Evolutionary conservation across 2,113 vertebrate genomes (phyloP).

Genomic region (Sapajus apella): DNA sequence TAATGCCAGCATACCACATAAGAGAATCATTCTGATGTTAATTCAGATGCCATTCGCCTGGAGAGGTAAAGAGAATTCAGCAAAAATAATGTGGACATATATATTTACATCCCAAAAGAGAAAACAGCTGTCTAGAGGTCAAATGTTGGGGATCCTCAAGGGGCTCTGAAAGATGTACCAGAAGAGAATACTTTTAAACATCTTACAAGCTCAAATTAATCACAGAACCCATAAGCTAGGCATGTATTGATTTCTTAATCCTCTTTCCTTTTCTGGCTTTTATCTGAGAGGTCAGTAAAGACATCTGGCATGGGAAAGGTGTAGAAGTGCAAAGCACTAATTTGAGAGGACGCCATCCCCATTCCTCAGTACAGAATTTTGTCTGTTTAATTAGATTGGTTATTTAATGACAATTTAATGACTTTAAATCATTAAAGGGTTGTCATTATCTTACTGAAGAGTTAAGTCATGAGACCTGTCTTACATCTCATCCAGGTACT

Average conservation of each 20-base stretch:
- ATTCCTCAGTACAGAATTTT: not conserved
- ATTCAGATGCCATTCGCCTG: not conserved
- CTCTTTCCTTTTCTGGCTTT: not conserved
- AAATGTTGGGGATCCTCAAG: not conserved
- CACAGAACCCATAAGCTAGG: not conserved
- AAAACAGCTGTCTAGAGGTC: not conserved
- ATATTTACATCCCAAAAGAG: not conserved
- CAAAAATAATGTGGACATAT: not conserved
- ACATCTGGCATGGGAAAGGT: not conserved
- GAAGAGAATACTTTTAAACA: not conserved
- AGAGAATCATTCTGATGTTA: not conserved
- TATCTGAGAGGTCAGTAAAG: not conserved
- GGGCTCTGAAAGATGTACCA: not conserved
- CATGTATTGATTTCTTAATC: not conserved
- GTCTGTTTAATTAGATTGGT: not conserved
- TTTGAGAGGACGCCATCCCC: not conserved
- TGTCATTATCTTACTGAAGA: not conserved
- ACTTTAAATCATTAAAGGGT: not conserved
- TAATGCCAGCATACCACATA: not conserved
- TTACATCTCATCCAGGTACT: not conserved
- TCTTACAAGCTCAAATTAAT: not conserved
- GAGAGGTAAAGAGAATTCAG: not conserved
- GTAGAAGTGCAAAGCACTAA: not conserved
- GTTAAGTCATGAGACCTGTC: not conserved
- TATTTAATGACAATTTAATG: not conserved